Percentiles rank a stretch among this genome's conserved stretches.
These are phyloP conservation scores for Amiota communis DNA, from an alignment of 2,888 invertebrate genomes.

Conservation along the genomic window DNA sequence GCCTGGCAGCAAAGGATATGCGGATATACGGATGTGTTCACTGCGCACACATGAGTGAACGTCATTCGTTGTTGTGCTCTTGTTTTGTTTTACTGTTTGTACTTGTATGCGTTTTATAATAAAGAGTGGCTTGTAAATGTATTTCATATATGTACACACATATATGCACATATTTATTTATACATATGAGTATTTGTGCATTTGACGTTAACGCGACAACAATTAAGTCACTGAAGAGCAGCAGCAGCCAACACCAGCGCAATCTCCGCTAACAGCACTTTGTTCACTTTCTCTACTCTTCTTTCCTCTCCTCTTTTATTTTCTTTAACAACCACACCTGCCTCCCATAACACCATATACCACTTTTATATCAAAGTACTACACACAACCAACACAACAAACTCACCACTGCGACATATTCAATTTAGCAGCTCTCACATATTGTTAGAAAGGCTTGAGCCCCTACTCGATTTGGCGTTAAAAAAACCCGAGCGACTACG, in stretches of 20 bases:
- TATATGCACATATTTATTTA: background rate
- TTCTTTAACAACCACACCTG: background rate
- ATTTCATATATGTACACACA: background rate
- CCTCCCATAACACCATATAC: background rate
- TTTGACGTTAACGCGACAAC: slow-evolving; percentile 67
- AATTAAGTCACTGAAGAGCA: slow-evolving; percentile 59
- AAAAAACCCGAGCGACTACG: no score
- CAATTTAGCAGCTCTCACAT: slow-evolving; percentile 19
- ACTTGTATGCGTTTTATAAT: slow-evolving; percentile 58
- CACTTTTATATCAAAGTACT: background rate
- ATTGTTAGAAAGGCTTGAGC: slow-evolving; percentile 1
- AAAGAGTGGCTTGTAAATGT: slow-evolving; percentile 56
- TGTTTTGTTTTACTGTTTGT: background rate
- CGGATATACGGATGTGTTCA: slow-evolving; percentile 57
- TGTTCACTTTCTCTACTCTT: no score
- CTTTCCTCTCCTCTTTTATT: no score
- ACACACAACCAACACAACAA: background rate
- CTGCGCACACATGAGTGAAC: slow-evolving; percentile 65
- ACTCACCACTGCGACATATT: background rate
- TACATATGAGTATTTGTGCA: slow-evolving; percentile 43
- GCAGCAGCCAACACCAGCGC: slow-evolving; percentile 44
- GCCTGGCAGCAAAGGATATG: slow-evolving; percentile 56
- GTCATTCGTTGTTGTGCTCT: slow-evolving; percentile 27
- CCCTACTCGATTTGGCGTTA: slow-evolving; percentile 2
- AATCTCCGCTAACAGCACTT: background rate